These are phyloP conservation scores for Buceros bicornis DNA, from an alignment of 2,797 vertebrate genomes.

Conservation along the genomic window DNA sequence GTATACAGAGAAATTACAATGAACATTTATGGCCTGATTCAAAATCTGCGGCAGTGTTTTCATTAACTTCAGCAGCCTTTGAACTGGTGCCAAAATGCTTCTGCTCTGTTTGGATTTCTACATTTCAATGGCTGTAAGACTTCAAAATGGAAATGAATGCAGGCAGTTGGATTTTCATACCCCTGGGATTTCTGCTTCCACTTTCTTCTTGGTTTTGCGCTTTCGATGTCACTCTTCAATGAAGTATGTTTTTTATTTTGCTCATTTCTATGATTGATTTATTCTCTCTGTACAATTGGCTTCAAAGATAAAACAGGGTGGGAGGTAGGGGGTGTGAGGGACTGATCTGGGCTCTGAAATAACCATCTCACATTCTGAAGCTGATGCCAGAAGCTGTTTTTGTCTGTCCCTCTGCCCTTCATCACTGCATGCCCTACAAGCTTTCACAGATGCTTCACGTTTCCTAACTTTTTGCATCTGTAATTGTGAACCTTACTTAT, in stretches of 20 bases:
- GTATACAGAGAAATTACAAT: not conserved
- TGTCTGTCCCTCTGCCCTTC: slow-evolving; percentile 78
- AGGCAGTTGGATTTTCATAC: slow-evolving; percentile 79
- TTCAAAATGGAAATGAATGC: slow-evolving; percentile 59
- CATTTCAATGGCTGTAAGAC: slow-evolving; percentile 42
- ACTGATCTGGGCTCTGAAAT: slow-evolving; percentile 81
- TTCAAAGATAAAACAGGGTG: slow-evolving; percentile 60
- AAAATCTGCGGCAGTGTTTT: slow-evolving; percentile 57
- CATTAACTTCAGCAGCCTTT: slow-evolving; percentile 55
- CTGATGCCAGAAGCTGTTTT: slow-evolving; percentile 98
- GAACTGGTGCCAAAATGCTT: slow-evolving; percentile 44
- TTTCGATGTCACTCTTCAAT: slow-evolving; percentile 32
- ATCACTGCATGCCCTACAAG: slow-evolving; percentile 80
- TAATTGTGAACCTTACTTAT: slow-evolving; percentile 31
- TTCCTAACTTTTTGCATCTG: slow-evolving; percentile 73
- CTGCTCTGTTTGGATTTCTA: slow-evolving; percentile 64
- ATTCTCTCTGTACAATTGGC: slow-evolving; percentile 73
- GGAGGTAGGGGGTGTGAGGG: not conserved
- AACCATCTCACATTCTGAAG: slow-evolving; percentile 91
- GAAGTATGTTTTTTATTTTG: slow-evolving; percentile 51
- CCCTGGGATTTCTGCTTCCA: slow-evolving; percentile 70
- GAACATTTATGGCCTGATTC: slow-evolving; percentile 51
- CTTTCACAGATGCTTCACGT: slow-evolving; percentile 66
- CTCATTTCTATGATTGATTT: slow-evolving; percentile 50
- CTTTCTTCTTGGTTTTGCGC: slow-evolving; percentile 58